Conservation (phyloP, 2,797 vertebrate genomes). For the Pteronotus mesoamericanus region DNA sequence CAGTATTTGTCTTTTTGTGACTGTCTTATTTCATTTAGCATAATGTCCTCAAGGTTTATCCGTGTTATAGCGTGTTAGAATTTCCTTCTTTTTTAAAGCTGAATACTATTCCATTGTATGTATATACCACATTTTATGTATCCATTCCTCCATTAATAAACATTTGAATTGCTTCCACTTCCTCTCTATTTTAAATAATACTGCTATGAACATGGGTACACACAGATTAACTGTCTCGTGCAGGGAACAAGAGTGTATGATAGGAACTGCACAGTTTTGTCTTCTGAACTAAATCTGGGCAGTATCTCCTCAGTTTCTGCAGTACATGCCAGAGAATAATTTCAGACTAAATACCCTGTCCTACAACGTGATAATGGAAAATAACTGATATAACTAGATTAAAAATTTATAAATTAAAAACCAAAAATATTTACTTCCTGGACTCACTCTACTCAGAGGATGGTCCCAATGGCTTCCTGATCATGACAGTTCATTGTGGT, state of each 20-base stretch:
- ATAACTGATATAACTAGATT: not conserved
- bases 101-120: not conserved
- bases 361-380: not conserved
- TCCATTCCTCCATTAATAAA: not conserved
- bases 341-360: not conserved
- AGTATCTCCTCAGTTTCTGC: not conserved
- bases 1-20: not conserved
- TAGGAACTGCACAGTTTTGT: not conserved
- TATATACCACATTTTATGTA: not conserved
- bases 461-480: accelerated
- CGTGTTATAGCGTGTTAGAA: not conserved
- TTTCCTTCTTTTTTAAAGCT: not conserved
- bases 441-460: no score
- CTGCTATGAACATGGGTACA: not conserved
- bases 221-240: not conserved
- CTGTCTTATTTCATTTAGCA: not conserved
- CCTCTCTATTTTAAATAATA: not conserved
- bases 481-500: not conserved
- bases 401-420: not conserved
- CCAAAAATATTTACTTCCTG: not conserved
- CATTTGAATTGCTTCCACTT: not conserved
- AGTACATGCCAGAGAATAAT: not conserved
- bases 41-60: not conserved
- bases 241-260: not conserved
- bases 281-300: not conserved